These are phyloP conservation scores for Eclectus roratus DNA, from an alignment of 2,113 vertebrate species.

Conservation along the genomic window DNA sequence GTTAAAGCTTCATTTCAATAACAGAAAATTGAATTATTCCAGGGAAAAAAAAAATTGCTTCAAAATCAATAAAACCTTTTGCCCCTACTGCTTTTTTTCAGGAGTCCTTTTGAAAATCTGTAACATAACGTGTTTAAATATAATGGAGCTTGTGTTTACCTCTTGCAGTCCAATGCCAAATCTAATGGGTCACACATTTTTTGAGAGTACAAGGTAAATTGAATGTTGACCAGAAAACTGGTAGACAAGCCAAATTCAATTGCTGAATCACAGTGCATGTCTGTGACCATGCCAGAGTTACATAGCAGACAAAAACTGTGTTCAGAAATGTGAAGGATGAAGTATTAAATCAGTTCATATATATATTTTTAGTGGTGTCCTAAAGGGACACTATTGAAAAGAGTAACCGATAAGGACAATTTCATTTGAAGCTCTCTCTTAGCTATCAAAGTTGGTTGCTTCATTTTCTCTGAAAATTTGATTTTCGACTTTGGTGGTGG, in stretches of 20 bases:
- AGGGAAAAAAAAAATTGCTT: background rate
- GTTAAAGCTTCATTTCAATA: background rate
- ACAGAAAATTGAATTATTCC: background rate
- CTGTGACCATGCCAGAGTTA: background rate
- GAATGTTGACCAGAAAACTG: background rate
- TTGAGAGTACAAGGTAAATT: background rate
- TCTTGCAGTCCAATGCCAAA: background rate
- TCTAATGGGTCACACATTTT: background rate
- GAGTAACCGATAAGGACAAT: background rate
- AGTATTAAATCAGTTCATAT: background rate
- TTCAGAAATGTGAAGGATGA: background rate
- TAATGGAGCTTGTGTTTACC: background rate
- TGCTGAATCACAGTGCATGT: background rate
- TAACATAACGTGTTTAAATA: background rate
- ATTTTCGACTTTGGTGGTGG: background rate
- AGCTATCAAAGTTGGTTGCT: background rate
- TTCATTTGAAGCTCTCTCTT: background rate
- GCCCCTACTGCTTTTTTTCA: background rate
- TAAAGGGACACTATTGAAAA: background rate
- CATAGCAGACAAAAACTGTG: background rate
- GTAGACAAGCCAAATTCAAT: background rate
- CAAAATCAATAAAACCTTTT: background rate
- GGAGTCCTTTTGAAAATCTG: background rate
- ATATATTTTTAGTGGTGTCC: background rate
- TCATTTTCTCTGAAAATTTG: background rate